Evolutionary conservation across 2,888 invertebrate genomes (phyloP).

Genomic region (Oxycera nigricornis): DNA sequence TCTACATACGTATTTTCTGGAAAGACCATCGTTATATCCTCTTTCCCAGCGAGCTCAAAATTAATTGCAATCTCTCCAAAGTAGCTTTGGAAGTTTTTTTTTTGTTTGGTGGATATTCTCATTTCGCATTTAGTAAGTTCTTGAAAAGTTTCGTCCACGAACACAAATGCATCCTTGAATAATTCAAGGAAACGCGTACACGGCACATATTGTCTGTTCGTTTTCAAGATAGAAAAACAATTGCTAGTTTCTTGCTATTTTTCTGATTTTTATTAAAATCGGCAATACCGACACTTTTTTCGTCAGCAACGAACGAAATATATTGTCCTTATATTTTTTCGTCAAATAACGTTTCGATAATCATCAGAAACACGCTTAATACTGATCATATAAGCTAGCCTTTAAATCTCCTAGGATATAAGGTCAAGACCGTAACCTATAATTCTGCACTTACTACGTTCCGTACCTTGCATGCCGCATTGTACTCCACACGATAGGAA

Average conservation of each 20-base stretch:
- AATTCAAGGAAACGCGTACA: not conserved
- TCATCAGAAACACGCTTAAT: not conserved
- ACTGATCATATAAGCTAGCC: not conserved
- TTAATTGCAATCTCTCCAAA: not conserved
- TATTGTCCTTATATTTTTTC: no score
- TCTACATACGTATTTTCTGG: no score
- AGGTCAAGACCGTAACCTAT: not conserved
- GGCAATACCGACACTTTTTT: no score
- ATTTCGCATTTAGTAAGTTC: not conserved
- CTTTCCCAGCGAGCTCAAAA: not conserved
- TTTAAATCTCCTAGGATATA: not conserved
- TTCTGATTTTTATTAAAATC: no score
- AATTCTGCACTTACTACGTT: not conserved
- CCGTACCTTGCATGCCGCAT: not conserved
- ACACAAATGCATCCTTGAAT: not conserved
- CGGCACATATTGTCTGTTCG: not conserved
- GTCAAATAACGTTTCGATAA: not conserved
- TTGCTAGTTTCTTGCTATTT: not conserved
- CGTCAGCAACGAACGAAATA: no score
- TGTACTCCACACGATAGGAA: not conserved
- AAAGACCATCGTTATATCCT: no score
- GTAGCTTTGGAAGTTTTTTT: not conserved
- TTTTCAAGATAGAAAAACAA: not conserved
- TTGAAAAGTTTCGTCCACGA: not conserved
- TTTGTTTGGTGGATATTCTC: not conserved